Base-by-base conservation (phyloP, 2,888 invertebrate genomes). In the Pantelozetes paolii region DNA sequence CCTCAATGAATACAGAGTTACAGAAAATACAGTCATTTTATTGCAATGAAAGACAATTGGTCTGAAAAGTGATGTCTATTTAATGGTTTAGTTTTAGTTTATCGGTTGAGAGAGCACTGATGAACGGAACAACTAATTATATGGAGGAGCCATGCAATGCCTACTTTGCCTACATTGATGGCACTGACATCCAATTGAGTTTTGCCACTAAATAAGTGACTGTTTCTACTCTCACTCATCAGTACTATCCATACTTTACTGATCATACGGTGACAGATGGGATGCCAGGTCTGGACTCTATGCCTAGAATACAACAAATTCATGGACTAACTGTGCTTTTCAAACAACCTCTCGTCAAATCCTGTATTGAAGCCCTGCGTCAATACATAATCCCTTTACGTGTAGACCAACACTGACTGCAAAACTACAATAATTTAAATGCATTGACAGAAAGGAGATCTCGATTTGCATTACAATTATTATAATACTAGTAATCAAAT, bases 261-360 rank as follows among this genome's bases (percentile, higher is more conserved):
- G 50, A 50, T 50, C 50, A 50, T 50, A 50, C 50, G n/a, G 50
- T 50, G 50, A 50, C 50, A 50, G 50, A 50, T 50, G 50, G 50
- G 50, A 50, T 50, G 50, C 50, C 18, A 18, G 50, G 5, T 6
- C 50, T 36, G 36, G 36, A 50, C 15, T 8, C 8, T 20, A 50
- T 50, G 20, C 8, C 20, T 50, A 3, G 18, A 8, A 50, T n/a
- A 15, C 50, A 50, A 15, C 15, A 3, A 50, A 8, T 5, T 5
- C 50, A 36, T 36, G 36, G 36, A 36, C 36, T 36, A 36, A 9
- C 36, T 8, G 15, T 50, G 50, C 20, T 50, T 8, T 18, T 50
- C 50, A 50, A 5, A n/a, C 50, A 36, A 9, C 36, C 36, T 36
- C 36, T n/a, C n/a, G n/a, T n/a, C n/a, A n/a, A n/a, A n/a, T n/a